Percentiles rank a stretch among this genome's conserved stretches.
Evolutionary conservation across 2,888 invertebrate genomes (phyloP).

Genomic region (Steromphala cineraria): DNA sequence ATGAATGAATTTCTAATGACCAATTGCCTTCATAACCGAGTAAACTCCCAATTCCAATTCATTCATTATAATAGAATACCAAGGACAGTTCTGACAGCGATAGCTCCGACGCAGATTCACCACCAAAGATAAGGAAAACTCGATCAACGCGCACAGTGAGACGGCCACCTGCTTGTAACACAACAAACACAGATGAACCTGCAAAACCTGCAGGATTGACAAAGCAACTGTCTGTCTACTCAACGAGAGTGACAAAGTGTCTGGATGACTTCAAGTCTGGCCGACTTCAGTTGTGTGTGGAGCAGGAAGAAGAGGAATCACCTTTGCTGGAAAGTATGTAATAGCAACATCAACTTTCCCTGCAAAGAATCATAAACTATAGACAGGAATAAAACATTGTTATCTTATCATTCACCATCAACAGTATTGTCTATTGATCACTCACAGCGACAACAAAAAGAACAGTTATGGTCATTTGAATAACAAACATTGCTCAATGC

Average conservation of each 20-base stretch:
- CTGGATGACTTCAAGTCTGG: slow-evolving; percentile 12
- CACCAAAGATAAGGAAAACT: background rate
- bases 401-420: too few relatives aligned
- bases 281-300: background rate
- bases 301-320: slow-evolving; percentile 2
- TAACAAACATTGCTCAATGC: too few relatives aligned
- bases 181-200: background rate
- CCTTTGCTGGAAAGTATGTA: background rate
- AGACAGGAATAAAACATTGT: too few relatives aligned
- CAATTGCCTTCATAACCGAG: too few relatives aligned
- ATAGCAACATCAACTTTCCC: background rate
- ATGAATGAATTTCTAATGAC: too few relatives aligned
- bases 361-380: too few relatives aligned
- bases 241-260: slow-evolving; percentile 8
- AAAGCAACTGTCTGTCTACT: slow-evolving; percentile 4
- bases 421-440: too few relatives aligned
- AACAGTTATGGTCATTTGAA: too few relatives aligned
- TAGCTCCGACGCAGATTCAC: background rate
- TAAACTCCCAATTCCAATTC: too few relatives aligned
- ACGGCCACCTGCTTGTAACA: too few relatives aligned
- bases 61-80: background rate
- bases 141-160: background rate
- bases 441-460: too few relatives aligned
- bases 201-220: background rate
- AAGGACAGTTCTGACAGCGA: background rate